Evolutionary conservation across 2,113 vertebrate species (phyloP).

Genomic region (Ursus arctos): DNA sequence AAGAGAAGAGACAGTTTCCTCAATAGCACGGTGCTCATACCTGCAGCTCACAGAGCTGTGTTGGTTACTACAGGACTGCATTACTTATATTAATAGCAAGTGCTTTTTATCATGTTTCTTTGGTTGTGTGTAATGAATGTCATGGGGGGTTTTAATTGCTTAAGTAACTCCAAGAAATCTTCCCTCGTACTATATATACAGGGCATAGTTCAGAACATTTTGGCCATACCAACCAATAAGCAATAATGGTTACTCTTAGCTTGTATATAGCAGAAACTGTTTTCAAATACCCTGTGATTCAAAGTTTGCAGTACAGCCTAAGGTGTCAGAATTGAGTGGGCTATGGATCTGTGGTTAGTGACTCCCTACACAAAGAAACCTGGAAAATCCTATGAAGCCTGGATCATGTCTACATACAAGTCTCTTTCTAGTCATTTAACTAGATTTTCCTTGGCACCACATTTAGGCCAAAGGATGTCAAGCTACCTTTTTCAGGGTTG

Average conservation of each 20-base stretch:
- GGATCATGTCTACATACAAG: neutral
- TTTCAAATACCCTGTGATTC: neutral
- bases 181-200: neutral
- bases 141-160: neutral
- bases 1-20: neutral
- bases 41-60: neutral
- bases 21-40: neutral
- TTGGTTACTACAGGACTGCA: neutral
- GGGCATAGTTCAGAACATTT: neutral
- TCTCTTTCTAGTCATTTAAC: neutral
- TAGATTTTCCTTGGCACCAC: neutral
- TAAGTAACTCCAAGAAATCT: neutral
- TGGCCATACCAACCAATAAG: neutral
- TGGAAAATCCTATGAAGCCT: neutral
- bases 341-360: neutral
- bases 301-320: neutral
- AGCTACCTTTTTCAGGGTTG: neutral
- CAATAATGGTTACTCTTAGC: constrained; percentile 8
- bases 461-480: neutral
- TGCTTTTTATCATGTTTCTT: neutral
- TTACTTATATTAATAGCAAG: neutral
- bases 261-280: neutral
- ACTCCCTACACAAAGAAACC: neutral
- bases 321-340: neutral
- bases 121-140: neutral